Evolutionary conservation across 1,140 invertebrate genomes (phyloP).

Genomic region (Mactra quadrangularis): DNA sequence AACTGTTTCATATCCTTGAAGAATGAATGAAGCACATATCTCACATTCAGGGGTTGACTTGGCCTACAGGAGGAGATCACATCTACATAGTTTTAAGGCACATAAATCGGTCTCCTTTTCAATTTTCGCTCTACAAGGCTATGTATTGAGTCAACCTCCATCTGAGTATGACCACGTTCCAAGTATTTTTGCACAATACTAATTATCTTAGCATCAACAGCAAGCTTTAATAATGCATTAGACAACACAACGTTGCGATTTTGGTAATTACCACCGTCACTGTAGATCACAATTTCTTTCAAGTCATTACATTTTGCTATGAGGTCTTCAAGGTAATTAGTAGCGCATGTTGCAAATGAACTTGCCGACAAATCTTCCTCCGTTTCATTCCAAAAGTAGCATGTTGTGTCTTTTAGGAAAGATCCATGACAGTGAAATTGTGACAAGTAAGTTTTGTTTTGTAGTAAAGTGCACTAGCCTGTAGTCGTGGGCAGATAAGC

Average conservation of each 20-base stretch:
- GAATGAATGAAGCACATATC: conserved; percentile 9
- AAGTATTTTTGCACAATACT: conserved; percentile 13
- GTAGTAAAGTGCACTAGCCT: conserved; percentile 29
- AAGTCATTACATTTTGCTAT: not conserved
- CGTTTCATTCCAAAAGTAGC: conserved; percentile 50
- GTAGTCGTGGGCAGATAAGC: conserved; percentile 19
- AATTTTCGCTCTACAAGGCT: not conserved
- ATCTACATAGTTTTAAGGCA: conserved; percentile 33
- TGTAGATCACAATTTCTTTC: conserved; percentile 15
- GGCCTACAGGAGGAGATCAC: not conserved
- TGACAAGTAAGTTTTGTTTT: conserved; percentile 45
- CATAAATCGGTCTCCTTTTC: not conserved
- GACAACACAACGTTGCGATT: conserved; percentile 22
- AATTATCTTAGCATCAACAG: not conserved
- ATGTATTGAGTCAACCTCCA: conserved; percentile 14
- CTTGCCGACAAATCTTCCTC: conserved; percentile 24
- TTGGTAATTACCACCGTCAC: conserved; percentile 45
- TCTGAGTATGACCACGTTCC: conserved; percentile 14
- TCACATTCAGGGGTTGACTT: not conserved
- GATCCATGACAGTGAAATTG: conserved; percentile 31
- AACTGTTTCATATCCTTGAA: not conserved
- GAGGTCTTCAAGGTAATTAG: conserved; percentile 17
- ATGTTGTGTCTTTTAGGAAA: not conserved
- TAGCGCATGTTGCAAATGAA: conserved; percentile 41
- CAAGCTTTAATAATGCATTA: not conserved